These are phyloP conservation scores for Ia io DNA, from an alignment of 2,113 vertebrate species.

Conservation along the genomic window DNA sequence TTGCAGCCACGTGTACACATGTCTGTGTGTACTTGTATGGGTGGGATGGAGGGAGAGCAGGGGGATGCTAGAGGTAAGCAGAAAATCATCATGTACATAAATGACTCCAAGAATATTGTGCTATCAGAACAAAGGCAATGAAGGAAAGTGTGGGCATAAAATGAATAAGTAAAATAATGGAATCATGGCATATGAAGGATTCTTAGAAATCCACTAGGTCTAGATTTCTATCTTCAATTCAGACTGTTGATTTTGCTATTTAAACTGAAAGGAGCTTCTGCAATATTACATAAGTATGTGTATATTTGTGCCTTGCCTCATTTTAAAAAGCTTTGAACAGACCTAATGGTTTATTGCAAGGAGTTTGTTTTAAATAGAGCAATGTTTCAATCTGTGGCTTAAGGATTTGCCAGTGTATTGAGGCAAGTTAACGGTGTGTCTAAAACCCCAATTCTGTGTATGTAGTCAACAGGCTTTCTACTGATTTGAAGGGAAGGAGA, in stretches of 20 bases:
- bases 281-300: background rate
- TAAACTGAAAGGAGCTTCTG: background rate
- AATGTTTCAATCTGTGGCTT: background rate
- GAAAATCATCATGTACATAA: background rate
- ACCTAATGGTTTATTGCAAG: background rate
- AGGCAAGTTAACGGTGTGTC: constrained; percentile 8
- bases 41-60: background rate
- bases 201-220: background rate
- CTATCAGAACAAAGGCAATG: background rate
- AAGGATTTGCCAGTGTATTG: constrained; percentile 14
- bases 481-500: background rate
- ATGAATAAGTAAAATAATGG: background rate
- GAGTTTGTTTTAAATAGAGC: constrained; percentile 30
- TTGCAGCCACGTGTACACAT: background rate
- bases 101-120: background rate
- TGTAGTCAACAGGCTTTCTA: background rate
- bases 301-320: background rate
- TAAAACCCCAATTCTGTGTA: background rate
- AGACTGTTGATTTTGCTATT: background rate
- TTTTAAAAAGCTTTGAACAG: background rate
- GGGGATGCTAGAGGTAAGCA: background rate
- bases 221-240: background rate
- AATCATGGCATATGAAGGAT: background rate
- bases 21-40: background rate
- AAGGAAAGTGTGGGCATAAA: background rate